These are phyloP conservation scores for Oryzias curvinotus DNA, from an alignment of 2,113 vertebrate genomes.

Conservation along the genomic window DNA sequence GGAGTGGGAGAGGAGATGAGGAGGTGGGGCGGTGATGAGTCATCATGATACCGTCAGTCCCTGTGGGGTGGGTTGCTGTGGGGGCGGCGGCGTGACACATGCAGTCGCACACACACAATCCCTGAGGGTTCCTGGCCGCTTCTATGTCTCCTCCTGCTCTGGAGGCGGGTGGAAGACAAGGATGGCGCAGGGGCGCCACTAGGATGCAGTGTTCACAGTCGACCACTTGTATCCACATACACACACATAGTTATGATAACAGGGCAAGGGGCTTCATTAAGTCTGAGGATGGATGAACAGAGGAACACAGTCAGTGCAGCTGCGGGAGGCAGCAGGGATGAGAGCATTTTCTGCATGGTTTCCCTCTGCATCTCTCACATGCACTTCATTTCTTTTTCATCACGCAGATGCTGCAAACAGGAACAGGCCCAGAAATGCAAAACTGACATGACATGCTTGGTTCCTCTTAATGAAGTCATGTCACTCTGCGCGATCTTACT, in stretches of 20 bases:
- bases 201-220: constrained; percentile 22
- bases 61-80: constrained; percentile 57
- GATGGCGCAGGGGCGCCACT: constrained; percentile 49
- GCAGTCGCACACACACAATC: constrained; percentile 36
- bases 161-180: constrained; percentile 47
- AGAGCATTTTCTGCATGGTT: constrained; percentile 8
- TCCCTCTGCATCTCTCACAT: constrained; percentile 28
- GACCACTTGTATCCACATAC: constrained; percentile 11
- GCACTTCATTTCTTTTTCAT: constrained; percentile 49
- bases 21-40: constrained; percentile 56
- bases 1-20: constrained; percentile 16
- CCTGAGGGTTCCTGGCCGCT: constrained; percentile 33
- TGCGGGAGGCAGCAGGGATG: background rate
- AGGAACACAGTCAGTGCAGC: constrained; percentile 22
- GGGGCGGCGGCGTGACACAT: constrained; percentile 62
- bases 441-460: background rate
- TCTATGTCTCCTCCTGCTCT: constrained; percentile 47
- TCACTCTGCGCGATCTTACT: background rate
- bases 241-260: constrained; percentile 17
- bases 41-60: constrained; percentile 57
- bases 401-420: constrained; percentile 16
- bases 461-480: constrained; percentile 6
- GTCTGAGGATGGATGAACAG: constrained; percentile 39
- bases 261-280: constrained; percentile 36
- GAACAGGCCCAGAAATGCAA: constrained; percentile 14